These are phyloP conservation scores for Clarias magur DNA, from an alignment of 2,113 vertebrate genomes.

Conservation along the genomic window DNA sequence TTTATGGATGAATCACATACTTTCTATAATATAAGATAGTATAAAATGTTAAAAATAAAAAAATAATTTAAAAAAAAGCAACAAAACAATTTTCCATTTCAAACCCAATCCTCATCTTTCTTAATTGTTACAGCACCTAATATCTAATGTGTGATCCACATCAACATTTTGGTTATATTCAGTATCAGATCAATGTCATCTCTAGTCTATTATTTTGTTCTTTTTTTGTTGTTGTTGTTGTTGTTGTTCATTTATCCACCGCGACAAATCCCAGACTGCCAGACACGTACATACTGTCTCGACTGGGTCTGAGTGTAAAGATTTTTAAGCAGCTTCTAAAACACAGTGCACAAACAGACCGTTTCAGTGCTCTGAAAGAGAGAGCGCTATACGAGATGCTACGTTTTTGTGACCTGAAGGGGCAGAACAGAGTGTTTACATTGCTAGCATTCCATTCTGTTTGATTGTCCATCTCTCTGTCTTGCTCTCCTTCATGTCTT, in stretches of 20 bases:
- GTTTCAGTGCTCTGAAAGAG: no score
- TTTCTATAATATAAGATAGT: background rate
- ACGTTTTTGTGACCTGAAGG: background rate
- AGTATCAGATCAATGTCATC: background rate
- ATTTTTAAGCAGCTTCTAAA: background rate
- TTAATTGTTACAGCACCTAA: background rate
- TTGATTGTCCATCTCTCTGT: conserved; percentile 23
- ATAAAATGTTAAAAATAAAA: background rate
- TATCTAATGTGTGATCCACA: background rate
- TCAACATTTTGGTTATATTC: background rate
- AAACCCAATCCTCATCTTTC: background rate
- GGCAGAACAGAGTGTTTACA: background rate
- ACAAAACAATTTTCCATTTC: background rate
- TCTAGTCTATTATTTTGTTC: background rate
- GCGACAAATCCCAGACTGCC: background rate
- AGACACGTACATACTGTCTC: background rate
- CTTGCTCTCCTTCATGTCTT: conserved; percentile 14
- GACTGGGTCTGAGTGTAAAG: background rate
- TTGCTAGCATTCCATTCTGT: conserved; percentile 22
- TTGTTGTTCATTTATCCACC: background rate
- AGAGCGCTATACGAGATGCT: background rate
- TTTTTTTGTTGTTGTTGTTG: background rate
- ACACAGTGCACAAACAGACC: background rate
- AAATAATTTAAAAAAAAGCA: background rate
- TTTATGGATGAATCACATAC: background rate